Conservation (phyloP, 2,888 invertebrate genomes). For the Heteropelma amictum region DNA sequence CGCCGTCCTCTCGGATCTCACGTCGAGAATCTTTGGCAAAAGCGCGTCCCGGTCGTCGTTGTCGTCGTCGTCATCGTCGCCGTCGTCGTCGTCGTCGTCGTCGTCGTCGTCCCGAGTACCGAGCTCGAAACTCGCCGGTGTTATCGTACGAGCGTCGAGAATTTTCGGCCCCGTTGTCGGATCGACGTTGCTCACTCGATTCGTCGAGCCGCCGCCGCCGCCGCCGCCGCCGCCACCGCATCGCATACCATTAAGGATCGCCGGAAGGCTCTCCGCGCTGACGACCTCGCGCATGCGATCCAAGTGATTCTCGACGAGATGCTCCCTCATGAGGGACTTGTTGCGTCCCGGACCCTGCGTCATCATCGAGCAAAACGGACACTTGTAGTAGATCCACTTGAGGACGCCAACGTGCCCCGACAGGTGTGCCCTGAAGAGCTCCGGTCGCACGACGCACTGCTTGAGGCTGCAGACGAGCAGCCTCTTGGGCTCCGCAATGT, state of each 20-base stretch:
- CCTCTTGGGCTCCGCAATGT: constrained; percentile 45
- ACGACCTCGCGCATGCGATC: constrained; percentile 59
- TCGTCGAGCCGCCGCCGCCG: neutral
- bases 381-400: constrained; percentile 64
- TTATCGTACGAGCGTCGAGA: constrained; percentile 66
- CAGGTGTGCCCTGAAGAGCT: constrained; percentile 65
- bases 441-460: constrained; percentile 61
- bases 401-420: constrained; percentile 63
- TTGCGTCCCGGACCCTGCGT: constrained; percentile 53
- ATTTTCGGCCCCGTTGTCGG: constrained; percentile 64
- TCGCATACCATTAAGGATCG: constrained; percentile 21
- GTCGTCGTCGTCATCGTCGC: constrained; percentile 15
- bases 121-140: constrained; percentile 65
- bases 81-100: constrained; percentile 29
- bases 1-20: constrained; percentile 62
- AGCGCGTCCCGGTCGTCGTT: neutral
- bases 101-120: constrained; percentile 45
- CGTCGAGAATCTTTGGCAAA: constrained; percentile 61
- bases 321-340: constrained; percentile 56
- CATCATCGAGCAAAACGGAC: constrained; percentile 65
- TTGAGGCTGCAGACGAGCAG: constrained; percentile 60
- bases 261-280: constrained; percentile 44
- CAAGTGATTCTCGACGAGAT: constrained; percentile 62
- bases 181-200: constrained; percentile 27
- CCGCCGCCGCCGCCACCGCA: neutral